Evolutionary conservation across 2,888 invertebrate genomes (phyloP).

Genomic region (Drosophila siamana): DNA sequence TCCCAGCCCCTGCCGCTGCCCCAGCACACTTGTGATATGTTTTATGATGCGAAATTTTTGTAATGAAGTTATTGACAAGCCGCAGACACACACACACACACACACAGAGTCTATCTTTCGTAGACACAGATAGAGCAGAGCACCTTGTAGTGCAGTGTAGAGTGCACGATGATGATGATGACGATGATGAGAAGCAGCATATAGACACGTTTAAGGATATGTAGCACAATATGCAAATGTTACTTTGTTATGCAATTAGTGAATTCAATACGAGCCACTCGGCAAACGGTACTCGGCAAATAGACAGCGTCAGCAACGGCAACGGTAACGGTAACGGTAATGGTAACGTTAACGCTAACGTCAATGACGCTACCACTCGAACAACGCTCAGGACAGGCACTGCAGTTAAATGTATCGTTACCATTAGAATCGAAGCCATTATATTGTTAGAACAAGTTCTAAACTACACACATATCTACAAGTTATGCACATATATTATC

Average conservation of each 20-base stretch:
- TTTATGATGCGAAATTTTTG: constrained; percentile 71
- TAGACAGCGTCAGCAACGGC: constrained; percentile 55
- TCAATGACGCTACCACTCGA: constrained; percentile 60
- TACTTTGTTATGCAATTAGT: constrained; percentile 84
- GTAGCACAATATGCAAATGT: constrained; percentile 79
- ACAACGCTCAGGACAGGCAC: constrained; percentile 50
- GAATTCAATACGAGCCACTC: constrained; percentile 77
- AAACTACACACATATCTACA: constrained; percentile 29
- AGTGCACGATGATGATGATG: constrained; percentile 15
- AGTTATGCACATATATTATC: neutral
- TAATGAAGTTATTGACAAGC: constrained; percentile 76
- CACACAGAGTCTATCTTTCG: too few species aligned
- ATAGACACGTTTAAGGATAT: constrained; percentile 66
- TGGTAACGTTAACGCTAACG: constrained; percentile 31
- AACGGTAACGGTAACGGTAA: constrained; percentile 28
- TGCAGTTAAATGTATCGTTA: constrained; percentile 78
- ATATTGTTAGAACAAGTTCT: constrained; percentile 49
- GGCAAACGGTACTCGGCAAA: constrained; percentile 69
- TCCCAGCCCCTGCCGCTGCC: constrained; percentile 4
- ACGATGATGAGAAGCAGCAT: constrained; percentile 13
- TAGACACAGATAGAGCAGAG: neutral
- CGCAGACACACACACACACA: neutral
- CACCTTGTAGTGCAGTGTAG: constrained; percentile 19
- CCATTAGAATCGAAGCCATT: constrained; percentile 53
- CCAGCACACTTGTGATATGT: constrained; percentile 52